These are phyloP conservation scores for Prolemur simus DNA, from an alignment of 2,113 vertebrate species.

Conservation along the genomic window DNA sequence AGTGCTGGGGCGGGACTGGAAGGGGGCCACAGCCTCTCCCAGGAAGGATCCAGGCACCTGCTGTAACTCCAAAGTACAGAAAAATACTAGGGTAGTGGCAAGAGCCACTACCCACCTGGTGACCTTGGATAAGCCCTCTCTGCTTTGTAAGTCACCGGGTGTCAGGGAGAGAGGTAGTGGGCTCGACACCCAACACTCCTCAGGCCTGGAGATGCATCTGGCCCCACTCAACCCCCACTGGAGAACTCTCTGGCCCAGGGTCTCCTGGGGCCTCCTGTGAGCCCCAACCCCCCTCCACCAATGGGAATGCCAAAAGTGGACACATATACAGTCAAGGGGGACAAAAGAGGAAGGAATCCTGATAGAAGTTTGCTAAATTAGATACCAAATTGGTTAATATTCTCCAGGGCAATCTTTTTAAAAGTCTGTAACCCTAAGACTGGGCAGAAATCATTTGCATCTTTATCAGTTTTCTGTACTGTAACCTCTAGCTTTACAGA, in stretches of 20 bases:
- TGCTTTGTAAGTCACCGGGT: neutral
- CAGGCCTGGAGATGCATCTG: neutral
- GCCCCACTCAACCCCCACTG: neutral
- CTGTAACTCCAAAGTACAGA: conserved; percentile 35
- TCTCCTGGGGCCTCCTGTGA: neutral
- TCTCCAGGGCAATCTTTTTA: neutral
- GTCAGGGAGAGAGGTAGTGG: neutral
- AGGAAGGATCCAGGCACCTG: neutral
- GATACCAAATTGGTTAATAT: neutral
- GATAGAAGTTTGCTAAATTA: neutral
- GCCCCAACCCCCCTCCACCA: neutral
- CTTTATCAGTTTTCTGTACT: neutral
- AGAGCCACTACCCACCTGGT: neutral
- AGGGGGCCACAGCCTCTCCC: neutral
- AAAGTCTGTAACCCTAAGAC: neutral
- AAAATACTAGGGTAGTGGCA: neutral
- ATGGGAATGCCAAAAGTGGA: neutral
- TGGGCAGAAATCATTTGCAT: neutral
- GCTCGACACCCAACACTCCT: neutral
- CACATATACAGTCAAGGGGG: neutral
- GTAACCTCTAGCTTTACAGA: neutral
- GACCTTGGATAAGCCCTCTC: neutral
- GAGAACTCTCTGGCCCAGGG: neutral
- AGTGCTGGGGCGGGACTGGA: neutral
- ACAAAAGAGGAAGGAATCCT: neutral